A percentile compares a stretch with the other conserved stretches of the same genome.
Evolutionary conservation across 1,140 invertebrate genomes (phyloP).

Genomic region (Galendromus occidentalis): DNA sequence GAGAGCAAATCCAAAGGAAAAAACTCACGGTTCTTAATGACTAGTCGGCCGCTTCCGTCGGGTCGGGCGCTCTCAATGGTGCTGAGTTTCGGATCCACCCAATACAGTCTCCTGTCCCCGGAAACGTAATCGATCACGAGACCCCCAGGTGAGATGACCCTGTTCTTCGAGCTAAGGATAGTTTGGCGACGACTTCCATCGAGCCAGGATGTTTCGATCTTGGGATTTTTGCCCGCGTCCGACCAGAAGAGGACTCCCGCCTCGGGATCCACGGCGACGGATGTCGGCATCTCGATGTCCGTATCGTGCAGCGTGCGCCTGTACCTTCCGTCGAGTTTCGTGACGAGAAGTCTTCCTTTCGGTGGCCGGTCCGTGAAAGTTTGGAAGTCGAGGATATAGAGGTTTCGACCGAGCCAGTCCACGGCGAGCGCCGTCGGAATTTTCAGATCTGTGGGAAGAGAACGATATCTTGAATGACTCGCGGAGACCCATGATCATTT

Average conservation of each 20-base stretch:
- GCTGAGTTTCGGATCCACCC: conserved; percentile 84
- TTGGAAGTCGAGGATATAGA: conserved; percentile 83
- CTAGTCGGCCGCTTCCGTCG: conserved; percentile 54
- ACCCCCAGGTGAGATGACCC: conserved; percentile 61
- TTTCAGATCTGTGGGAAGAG: conserved; percentile 34
- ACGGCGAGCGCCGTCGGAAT: conserved; percentile 65
- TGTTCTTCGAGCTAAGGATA: conserved; percentile 43
- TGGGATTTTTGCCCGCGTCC: conserved; percentile 56
- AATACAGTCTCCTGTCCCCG: conserved; percentile 72
- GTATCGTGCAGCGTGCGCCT: conserved; percentile 43
- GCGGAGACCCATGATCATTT: too few species aligned
- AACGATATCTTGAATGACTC: too few species aligned
- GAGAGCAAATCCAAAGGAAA: too few species aligned
- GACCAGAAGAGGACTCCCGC: conserved; percentile 59
- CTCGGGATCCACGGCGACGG: conserved; percentile 67
- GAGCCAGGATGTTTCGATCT: conserved; percentile 84
- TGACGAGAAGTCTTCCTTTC: conserved; percentile 52
- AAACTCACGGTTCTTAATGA: conserved; percentile 13
- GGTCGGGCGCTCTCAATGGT: conserved; percentile 68
- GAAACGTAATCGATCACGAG: conserved; percentile 63
- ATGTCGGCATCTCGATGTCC: conserved; percentile 54
- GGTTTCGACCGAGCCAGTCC: conserved; percentile 68
- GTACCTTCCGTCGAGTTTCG: conserved; percentile 72
- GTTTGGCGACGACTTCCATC: conserved; percentile 65
- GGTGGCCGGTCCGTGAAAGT: conserved; percentile 36